These are phyloP conservation scores for Pristis pectinata DNA, from an alignment of 2,797 vertebrate genomes.

Conservation along the genomic window DNA sequence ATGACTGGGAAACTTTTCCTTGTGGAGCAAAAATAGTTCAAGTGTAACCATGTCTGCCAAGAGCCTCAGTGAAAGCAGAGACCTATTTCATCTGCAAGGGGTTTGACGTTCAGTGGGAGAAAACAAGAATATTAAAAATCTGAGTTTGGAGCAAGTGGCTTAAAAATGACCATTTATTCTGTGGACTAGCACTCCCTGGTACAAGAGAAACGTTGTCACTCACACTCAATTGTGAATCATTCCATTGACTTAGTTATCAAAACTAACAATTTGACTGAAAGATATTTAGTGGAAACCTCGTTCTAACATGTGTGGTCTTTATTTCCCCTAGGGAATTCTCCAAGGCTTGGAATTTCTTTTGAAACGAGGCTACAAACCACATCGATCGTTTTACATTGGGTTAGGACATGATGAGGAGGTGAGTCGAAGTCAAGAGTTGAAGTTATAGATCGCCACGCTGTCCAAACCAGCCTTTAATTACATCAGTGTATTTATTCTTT, in stretches of 20 bases:
- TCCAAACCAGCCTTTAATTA: not conserved
- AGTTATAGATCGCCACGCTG: not conserved
- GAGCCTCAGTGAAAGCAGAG: no score
- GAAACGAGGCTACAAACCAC: conserved; percentile 69
- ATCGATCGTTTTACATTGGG: conserved; percentile 78
- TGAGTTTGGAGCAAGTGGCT: no score
- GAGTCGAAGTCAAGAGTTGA: not conserved
- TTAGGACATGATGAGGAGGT: conserved; percentile 90
- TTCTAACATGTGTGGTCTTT: not conserved
- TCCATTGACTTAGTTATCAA: no score
- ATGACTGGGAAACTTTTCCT: not conserved
- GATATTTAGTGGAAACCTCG: not conserved
- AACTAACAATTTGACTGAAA: no score
- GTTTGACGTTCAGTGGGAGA: no score
- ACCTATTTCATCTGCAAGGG: no score
- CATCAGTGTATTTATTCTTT: not conserved
- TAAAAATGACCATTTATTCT: no score
- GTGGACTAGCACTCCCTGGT: no score
- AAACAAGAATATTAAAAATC: no score
- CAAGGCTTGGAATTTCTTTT: conserved; percentile 84
- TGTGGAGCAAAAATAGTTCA: not conserved
- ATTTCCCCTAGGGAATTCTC: conserved; percentile 68
- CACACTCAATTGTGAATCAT: no score
- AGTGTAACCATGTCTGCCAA: no score
- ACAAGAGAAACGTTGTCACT: no score